phyloP scores from a whole-genome alignment of 2,797 vertebrate genomes.

The Anabacerthia variegaticeps region DNA sequence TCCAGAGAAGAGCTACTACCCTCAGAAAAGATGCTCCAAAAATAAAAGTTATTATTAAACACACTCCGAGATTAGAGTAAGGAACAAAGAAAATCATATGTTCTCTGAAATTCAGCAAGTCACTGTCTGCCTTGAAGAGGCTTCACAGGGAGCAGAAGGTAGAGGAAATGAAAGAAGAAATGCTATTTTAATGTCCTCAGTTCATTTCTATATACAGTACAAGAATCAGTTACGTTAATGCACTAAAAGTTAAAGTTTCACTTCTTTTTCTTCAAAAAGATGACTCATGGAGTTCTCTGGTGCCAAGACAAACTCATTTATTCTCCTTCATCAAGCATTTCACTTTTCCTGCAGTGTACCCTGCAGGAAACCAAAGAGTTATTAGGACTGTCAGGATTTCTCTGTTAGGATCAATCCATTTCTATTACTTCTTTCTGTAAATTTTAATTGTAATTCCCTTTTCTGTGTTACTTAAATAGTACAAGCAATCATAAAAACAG shows the following conservation, averaged over 20 bases:
- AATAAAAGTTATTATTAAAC: not conserved
- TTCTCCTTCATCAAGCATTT: not conserved
- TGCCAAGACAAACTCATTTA: constrained; percentile 44
- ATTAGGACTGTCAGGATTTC: not conserved
- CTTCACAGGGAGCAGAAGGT: not conserved
- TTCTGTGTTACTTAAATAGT: not conserved
- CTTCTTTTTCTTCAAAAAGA: constrained; percentile 3
- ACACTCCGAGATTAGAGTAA: not conserved
- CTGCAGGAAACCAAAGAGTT: constrained; percentile 30
- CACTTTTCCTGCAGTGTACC: not conserved
- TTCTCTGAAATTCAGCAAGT: not conserved
- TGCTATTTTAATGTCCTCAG: not conserved
- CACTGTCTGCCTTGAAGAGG: not conserved
- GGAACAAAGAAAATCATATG: not conserved
- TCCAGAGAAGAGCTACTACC: not conserved
- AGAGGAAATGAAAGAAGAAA: not conserved
- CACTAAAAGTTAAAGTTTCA: not conserved
- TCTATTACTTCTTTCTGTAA: constrained; percentile 9
- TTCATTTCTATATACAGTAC: not conserved
- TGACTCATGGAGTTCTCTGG: not conserved
- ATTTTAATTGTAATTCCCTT: not conserved
- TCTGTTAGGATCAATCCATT: not conserved
- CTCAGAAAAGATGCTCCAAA: not conserved
- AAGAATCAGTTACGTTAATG: not conserved
- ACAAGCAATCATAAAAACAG: not conserved